Percentiles rank a stretch among this genome's conserved stretches.
Conservation (phyloP, 2,113 vertebrate species). For the Catharus fuscescens region DNA sequence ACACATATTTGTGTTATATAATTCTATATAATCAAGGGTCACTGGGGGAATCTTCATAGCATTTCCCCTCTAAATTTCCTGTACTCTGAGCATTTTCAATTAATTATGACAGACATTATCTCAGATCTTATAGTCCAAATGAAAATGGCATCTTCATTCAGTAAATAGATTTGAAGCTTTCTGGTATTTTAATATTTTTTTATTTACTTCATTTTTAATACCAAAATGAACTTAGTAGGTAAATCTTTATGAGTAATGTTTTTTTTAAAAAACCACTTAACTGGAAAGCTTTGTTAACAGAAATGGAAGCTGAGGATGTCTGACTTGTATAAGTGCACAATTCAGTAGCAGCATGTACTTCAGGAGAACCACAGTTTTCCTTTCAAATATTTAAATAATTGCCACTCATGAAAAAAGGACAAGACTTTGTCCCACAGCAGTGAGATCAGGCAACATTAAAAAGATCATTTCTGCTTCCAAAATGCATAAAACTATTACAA, state of each 20-base stretch:
- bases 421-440: neutral
- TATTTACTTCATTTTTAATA: neutral
- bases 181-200: fast-evolving
- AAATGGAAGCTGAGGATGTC: neutral
- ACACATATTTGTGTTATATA: neutral
- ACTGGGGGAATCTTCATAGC: fast-evolving
- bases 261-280: neutral
- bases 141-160: neutral
- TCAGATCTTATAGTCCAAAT: neutral
- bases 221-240: neutral
- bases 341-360: neutral
- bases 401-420: neutral
- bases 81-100: neutral
- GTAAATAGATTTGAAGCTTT: neutral
- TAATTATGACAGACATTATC: neutral
- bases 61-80: neutral
- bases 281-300: neutral
- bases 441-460: neutral
- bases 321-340: neutral
- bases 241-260: neutral
- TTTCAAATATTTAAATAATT: neutral
- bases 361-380: neutral
- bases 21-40: neutral
- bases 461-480: neutral
- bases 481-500: neutral